phyloP scores from a whole-genome alignment of 2,113 vertebrate species.

The Podarcis cretensis region DNA sequence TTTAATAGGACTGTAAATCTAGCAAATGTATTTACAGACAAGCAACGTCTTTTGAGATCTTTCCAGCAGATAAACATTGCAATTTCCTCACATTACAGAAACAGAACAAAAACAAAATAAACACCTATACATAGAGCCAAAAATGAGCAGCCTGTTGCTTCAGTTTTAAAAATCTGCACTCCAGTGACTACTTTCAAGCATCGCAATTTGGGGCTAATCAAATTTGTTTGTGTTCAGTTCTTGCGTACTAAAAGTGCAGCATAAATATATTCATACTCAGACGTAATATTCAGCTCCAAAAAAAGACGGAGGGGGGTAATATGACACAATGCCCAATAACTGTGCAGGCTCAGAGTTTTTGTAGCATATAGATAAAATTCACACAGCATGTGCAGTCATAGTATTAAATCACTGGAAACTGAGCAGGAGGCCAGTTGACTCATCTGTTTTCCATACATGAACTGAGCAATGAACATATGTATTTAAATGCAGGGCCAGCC shows the following conservation, averaged over 20 bases:
- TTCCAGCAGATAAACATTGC: conserved; percentile 7
- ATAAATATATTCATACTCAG: background rate
- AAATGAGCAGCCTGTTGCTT: background rate
- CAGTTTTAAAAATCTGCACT: background rate
- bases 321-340: too few relatives aligned
- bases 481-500: background rate
- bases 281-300: too few relatives aligned
- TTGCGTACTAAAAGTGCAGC: background rate
- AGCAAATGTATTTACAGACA: conserved; percentile 38
- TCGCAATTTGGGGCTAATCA: background rate
- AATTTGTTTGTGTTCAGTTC: background rate
- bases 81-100: background rate
- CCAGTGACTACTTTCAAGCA: background rate
- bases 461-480: background rate
- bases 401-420: background rate
- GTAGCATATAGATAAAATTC: background rate
- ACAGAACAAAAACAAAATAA: background rate
- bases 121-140: background rate
- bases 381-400: background rate
- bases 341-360: background rate
- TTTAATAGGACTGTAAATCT: conserved; percentile 40
- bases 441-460: background rate
- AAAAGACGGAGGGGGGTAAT: too few relatives aligned
- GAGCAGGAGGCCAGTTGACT: background rate
- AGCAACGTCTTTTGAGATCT: conserved; percentile 20